Evolutionary conservation across 2,888 invertebrate genomes (phyloP).

Genomic region (Eubasilissa splendida): DNA sequence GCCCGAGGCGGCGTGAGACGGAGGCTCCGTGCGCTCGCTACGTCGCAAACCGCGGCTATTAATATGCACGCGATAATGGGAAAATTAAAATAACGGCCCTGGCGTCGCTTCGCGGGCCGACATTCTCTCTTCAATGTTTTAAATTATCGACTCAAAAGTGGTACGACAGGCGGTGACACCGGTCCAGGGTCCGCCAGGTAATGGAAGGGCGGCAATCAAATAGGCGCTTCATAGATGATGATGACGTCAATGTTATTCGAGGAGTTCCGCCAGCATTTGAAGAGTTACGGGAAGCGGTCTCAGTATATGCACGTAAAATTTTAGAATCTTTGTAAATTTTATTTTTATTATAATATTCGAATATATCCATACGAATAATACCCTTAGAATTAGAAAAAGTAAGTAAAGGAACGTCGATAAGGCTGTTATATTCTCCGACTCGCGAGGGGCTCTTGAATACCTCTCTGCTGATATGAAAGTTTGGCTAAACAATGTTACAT

Average conservation of each 20-base stretch:
- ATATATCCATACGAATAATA: no score
- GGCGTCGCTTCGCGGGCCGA: not conserved
- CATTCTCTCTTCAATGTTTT: not conserved
- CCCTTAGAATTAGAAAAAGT: no score
- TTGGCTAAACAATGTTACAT: no score
- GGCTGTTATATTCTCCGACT: no score
- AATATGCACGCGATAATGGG: conserved; percentile 27
- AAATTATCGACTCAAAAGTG: not conserved
- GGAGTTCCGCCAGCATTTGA: not conserved
- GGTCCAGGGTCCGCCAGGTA: not conserved
- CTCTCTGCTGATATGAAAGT: no score
- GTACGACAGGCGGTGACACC: not conserved
- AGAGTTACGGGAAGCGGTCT: not conserved
- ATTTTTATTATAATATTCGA: no score
- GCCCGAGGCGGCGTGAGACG: not conserved
- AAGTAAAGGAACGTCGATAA: no score
- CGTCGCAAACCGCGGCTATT: conserved; percentile 17
- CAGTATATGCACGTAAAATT: no score
- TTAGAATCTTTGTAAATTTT: no score
- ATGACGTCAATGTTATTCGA: not conserved
- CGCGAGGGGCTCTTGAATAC: no score
- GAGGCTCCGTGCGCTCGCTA: not conserved
- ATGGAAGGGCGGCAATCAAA: not conserved
- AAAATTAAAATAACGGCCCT: conserved; percentile 11
- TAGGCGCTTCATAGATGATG: no score